Percentiles rank a stretch among this genome's conserved stretches.
Evolutionary conservation across 2,113 vertebrate genomes (phyloP).

Genomic region (Trogon surrucura): DNA sequence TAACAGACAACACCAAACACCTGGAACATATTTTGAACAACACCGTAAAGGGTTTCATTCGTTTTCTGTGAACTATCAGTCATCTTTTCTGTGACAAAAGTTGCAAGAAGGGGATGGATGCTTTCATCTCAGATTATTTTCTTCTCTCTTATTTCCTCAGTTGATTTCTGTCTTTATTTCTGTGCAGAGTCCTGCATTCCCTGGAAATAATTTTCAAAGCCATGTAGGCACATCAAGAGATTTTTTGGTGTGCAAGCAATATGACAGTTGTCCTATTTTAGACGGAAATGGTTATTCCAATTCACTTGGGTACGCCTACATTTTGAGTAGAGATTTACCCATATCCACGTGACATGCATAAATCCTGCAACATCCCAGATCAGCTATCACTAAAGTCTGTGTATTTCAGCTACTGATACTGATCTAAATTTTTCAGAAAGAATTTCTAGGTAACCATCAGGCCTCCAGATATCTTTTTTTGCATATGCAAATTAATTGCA

Average conservation of each 20-base stretch:
- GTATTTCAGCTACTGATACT: background rate
- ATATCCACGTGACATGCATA: background rate
- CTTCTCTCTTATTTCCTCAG: background rate
- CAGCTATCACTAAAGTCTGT: background rate
- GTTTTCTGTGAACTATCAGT: background rate
- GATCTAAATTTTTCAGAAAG: background rate
- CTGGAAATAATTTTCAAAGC: constrained; percentile 21
- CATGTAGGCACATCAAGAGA: background rate
- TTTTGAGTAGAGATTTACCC: background rate
- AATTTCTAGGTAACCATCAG: background rate
- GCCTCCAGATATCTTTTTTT: background rate
- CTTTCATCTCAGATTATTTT: constrained; percentile 18
- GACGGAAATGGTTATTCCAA: background rate
- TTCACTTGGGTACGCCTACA: background rate
- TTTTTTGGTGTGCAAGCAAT: background rate
- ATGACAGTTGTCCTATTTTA: background rate
- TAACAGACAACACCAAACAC: background rate
- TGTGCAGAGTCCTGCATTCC: background rate
- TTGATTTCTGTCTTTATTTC: background rate
- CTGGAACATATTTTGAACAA: background rate
- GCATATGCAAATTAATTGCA: background rate
- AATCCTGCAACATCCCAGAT: background rate
- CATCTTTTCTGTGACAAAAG: background rate
- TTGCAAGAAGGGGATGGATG: background rate
- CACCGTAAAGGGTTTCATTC: background rate